Evolutionary conservation across 2,888 invertebrate genomes (phyloP).

Genomic region (Drosophila incognita): DNA sequence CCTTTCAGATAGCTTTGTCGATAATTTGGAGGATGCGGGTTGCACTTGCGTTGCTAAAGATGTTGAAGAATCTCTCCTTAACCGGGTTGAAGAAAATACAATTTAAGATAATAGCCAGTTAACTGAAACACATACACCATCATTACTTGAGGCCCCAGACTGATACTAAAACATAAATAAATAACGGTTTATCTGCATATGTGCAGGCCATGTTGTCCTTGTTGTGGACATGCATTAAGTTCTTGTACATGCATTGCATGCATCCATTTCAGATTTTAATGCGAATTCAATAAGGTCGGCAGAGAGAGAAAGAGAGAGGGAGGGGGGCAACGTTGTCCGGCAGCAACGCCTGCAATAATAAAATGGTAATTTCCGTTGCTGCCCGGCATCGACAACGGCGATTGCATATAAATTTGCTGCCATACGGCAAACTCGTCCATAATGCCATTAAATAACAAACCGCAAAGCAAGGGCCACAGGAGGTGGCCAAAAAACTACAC

Average conservation of each 20-base stretch:
- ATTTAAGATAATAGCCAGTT: neutral
- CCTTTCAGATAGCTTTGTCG: neutral
- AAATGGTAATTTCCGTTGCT: conserved; percentile 76
- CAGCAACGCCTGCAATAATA: conserved; percentile 67
- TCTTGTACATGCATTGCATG: conserved; percentile 66
- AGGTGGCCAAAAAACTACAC: conserved; percentile 23
- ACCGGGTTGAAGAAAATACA: neutral
- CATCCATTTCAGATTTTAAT: conserved; percentile 76
- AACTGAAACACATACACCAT: neutral
- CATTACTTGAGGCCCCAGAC: conserved; percentile 3
- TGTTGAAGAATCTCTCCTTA: neutral
- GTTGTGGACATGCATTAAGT: conserved; percentile 11
- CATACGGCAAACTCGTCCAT: conserved; percentile 61
- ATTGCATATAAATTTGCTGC: conserved; percentile 72
- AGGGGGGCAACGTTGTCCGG: neutral
- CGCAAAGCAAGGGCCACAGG: conserved; percentile 48
- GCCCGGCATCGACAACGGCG: conserved; percentile 30
- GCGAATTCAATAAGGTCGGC: conserved; percentile 68
- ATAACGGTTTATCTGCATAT: conserved; percentile 39
- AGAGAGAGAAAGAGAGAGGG: neutral
- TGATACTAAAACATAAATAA: conserved; percentile 49
- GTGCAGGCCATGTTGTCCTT: conserved; percentile 19
- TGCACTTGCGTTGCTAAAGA: neutral
- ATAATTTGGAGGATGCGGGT: neutral
- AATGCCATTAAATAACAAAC: conserved; percentile 66